Evolutionary conservation across 1,140 invertebrate genomes (phyloP), one percentile per base, ranked within the genome.

Genomic region (Caerostris extrusa): DNA sequence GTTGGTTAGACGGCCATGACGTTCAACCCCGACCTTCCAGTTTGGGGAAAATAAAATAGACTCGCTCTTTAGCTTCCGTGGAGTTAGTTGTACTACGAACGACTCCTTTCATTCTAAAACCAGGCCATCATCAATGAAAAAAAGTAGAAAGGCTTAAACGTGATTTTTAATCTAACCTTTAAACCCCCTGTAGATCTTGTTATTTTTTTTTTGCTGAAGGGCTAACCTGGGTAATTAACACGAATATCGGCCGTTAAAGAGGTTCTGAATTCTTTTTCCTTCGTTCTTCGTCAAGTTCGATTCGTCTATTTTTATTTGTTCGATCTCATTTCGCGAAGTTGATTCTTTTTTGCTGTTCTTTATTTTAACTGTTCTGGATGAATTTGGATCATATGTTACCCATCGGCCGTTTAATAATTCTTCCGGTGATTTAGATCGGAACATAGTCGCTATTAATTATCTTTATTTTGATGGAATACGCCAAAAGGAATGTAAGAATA

Each of bases 1-100:
- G 92, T 93, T 93, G 92, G 92, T 64, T 93, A 93, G 69, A 88
- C 85, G 86, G 85, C 92, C 92, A 93, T 93, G 92, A 93, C 92
- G 92, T 93, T 93, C 86, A 93, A 89, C 83, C 69, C 92, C 86
- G 71, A 93, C 85, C 92, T 93, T 89, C 67, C 57, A 50, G 90
- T 82, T 83, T 17, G 19, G 50, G 57, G 17, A 92, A 86, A 92
- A 55, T 90, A 85, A 91, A 89, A 71, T 50, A 34, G 19, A 82
- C 64, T 93, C 92, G 53, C n/a, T 57, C n/a, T 81, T 91, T 82
- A 67, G 81, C 83, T 93, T 71, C 57, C 82, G 82, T 71, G 67
- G 87, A 71, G 87, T 89, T 69, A 55, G 87, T 90, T 55, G 34
- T 90, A 91, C 69, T 81, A 81, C 61, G 69, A 60, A 3, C n/a